Percentiles rank a stretch among this genome's conserved stretches.
Conservation (phyloP, 2,113 vertebrate genomes). For the Notarius lentiginosus region DNA sequence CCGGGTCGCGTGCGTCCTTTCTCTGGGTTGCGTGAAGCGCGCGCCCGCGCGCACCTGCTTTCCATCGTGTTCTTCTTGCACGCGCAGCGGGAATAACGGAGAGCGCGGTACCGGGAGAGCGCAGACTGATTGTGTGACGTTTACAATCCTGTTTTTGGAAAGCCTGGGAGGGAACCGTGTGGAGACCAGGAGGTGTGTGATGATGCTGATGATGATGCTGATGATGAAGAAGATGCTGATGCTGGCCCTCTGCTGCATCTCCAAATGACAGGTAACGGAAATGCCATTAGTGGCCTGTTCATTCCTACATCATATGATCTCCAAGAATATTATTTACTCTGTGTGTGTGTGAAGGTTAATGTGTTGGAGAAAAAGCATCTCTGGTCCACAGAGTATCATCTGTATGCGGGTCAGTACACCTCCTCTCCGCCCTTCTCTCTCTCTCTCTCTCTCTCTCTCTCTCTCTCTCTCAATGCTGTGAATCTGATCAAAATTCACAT, state of each 20-base stretch:
- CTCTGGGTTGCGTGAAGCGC: neutral
- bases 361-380: neutral
- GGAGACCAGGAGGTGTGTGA: slow-evolving; percentile 10
- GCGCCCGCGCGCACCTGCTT: neutral
- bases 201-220: slow-evolving; percentile 38
- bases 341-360: neutral
- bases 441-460: neutral
- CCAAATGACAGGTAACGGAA: slow-evolving; percentile 70
- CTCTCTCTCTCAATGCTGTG: neutral
- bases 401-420: slow-evolving; percentile 22
- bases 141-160: neutral
- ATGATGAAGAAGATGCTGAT: slow-evolving; percentile 64
- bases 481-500: slow-evolving; percentile 9
- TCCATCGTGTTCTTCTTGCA: neutral
- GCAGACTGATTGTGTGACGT: neutral
- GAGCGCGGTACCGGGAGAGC: neutral
- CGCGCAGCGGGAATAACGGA: neutral
- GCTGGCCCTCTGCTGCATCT: slow-evolving; percentile 59
- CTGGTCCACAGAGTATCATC: slow-evolving; percentile 2
- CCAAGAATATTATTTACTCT: neutral
- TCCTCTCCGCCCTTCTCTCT: neutral
- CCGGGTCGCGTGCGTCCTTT: neutral
- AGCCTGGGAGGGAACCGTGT: neutral
- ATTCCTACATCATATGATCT: neutral
- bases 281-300: neutral